Evolutionary conservation across 2,888 invertebrate species (phyloP).

Genomic region (Platycnemis pennipes): DNA sequence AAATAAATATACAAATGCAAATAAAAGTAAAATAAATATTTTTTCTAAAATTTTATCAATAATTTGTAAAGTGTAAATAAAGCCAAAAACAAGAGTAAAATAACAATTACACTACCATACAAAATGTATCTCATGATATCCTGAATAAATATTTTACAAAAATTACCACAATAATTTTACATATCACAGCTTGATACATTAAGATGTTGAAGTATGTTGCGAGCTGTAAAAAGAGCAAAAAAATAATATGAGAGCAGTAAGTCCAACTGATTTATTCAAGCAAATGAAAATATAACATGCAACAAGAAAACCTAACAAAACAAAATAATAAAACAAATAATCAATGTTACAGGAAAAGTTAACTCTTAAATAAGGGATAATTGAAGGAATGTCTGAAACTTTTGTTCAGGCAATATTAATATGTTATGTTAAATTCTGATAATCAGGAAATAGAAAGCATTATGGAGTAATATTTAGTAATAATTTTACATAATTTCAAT

Average conservation of each 20-base stretch:
- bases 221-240: constrained; percentile 82
- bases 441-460: too few relatives aligned
- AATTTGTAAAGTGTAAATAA: not conserved
- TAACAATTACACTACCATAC: not conserved
- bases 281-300: not conserved
- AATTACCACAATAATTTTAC: not conserved
- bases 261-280: not conserved
- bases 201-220: constrained; percentile 90
- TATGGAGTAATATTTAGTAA: too few relatives aligned
- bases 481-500: too few relatives aligned
- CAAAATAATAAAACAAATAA: constrained; percentile 41
- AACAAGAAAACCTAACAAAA: not conserved
- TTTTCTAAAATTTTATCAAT: too few relatives aligned
- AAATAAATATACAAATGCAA: too few relatives aligned
- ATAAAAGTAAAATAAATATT: too few relatives aligned
- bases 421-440: too few relatives aligned
- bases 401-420: too few relatives aligned
- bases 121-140: not conserved
- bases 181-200: constrained; percentile 89
- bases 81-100: not conserved
- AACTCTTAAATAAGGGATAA: too few relatives aligned
- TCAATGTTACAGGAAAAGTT: not conserved
- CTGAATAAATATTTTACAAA: not conserved
- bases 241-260: constrained; percentile 12
- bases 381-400: too few relatives aligned